A percentile compares a stretch with the other conserved stretches of the same genome.
These are phyloP conservation scores for Stenopsyche tienmushanensis DNA, from an alignment of 1,140 invertebrate species.

Conservation along the genomic window DNA sequence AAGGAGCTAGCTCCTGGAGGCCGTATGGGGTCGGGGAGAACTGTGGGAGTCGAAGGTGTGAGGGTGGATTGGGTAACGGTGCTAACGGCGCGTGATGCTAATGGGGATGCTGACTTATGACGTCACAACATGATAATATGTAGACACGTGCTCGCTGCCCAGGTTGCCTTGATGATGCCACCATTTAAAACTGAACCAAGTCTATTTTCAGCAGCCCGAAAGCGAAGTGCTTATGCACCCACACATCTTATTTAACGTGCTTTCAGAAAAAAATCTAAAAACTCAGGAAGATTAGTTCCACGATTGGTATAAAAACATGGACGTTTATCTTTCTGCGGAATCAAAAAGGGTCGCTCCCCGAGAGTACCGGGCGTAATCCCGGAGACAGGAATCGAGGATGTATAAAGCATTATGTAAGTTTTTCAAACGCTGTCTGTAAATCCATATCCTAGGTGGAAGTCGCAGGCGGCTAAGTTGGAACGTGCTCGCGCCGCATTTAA, in stretches of 20 bases:
- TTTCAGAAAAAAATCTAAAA: not conserved
- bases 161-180: not conserved
- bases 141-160: conserved; percentile 12
- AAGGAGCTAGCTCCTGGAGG: conserved; percentile 28
- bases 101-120: conserved; percentile 32
- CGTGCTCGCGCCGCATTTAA: conserved; percentile 21
- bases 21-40: not conserved
- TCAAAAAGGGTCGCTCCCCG: too few species aligned
- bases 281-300: too few species aligned
- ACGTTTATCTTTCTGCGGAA: too few species aligned
- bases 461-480: conserved; percentile 11
- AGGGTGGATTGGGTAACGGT: conserved; percentile 17
- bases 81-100: conserved; percentile 28
- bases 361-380: too few species aligned
- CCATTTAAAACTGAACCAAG: not conserved
- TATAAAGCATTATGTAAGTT: not conserved
- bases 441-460: conserved; percentile 5
- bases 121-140: conserved; percentile 24
- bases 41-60: not conserved
- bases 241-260: too few species aligned
- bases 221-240: too few species aligned
- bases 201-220: too few species aligned
- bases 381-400: not conserved
- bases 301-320: too few species aligned
- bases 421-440: too few species aligned